Evolutionary conservation across 1,140 invertebrate genomes (phyloP).

Genomic region (Aricia agestis): DNA sequence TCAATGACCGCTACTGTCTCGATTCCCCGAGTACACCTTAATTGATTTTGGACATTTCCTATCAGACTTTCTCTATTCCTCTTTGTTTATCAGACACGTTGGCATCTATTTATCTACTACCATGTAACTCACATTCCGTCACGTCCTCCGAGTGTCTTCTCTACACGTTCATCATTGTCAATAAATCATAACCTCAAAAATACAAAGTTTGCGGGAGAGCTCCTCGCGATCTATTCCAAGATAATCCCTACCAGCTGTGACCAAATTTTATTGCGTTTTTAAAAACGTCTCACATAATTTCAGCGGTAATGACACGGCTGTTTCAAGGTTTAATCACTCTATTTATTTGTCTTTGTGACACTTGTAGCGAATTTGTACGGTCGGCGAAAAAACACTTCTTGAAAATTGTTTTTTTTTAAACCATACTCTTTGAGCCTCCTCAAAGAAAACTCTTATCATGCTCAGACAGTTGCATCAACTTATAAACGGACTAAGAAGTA

Average conservation of each 20-base stretch:
- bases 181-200: conserved; percentile 63
- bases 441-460: no score
- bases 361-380: no score
- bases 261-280: conserved; percentile 10
- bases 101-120: neutral
- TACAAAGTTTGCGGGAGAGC: conserved; percentile 60
- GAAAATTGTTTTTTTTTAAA: no score
- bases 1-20: no score
- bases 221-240: conserved; percentile 50
- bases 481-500: no score
- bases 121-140: neutral
- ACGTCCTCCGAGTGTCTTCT: neutral
- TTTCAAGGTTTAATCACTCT: conserved; percentile 1
- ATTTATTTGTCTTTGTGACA: no score
- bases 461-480: no score
- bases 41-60: no score
- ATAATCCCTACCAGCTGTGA: conserved; percentile 46
- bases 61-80: neutral
- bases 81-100: neutral
- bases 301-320: conserved; percentile 21
- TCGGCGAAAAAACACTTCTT: no score
- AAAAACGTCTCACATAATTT: neutral
- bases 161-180: conserved; percentile 23
- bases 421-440: no score
- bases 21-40: no score